These are phyloP conservation scores for Lagopus muta DNA, from an alignment of 2,113 vertebrate genomes.

Conservation along the genomic window DNA sequence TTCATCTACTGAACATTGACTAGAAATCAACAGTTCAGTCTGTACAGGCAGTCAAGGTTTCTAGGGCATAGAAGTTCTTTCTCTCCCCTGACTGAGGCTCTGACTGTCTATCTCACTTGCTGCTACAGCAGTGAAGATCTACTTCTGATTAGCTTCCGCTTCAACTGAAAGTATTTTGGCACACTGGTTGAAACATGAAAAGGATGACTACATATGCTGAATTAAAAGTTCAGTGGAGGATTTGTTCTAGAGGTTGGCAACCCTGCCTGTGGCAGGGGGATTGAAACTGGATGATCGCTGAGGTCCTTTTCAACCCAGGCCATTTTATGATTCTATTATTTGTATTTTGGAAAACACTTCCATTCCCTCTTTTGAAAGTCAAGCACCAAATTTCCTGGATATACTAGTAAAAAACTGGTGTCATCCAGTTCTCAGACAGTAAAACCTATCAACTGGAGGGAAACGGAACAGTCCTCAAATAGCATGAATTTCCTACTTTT, in stretches of 20 bases:
- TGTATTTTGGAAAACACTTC: background rate
- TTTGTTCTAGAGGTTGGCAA: background rate
- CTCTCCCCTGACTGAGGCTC: rapidly evolving
- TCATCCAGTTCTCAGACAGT: background rate
- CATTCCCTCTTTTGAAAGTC: background rate
- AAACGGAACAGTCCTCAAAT: background rate
- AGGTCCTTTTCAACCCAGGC: too few relatives aligned
- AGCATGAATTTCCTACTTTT: background rate
- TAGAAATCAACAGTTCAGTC: background rate
- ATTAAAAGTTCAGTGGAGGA: background rate
- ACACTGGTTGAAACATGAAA: background rate
- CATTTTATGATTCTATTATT: too few relatives aligned
- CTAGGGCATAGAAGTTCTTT: background rate
- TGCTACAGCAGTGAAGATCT: background rate
- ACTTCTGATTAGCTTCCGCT: background rate
- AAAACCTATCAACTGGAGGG: background rate
- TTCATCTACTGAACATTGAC: background rate
- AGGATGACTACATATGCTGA: background rate
- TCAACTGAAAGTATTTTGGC: background rate
- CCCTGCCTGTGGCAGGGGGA: too few relatives aligned
- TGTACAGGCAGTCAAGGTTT: background rate
- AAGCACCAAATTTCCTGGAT: background rate
- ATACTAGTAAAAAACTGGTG: background rate
- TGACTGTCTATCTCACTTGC: background rate
- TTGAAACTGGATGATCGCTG: too few relatives aligned